Evolutionary conservation across 2,113 vertebrate genomes (phyloP).

Genomic region (Cairina moschata): DNA sequence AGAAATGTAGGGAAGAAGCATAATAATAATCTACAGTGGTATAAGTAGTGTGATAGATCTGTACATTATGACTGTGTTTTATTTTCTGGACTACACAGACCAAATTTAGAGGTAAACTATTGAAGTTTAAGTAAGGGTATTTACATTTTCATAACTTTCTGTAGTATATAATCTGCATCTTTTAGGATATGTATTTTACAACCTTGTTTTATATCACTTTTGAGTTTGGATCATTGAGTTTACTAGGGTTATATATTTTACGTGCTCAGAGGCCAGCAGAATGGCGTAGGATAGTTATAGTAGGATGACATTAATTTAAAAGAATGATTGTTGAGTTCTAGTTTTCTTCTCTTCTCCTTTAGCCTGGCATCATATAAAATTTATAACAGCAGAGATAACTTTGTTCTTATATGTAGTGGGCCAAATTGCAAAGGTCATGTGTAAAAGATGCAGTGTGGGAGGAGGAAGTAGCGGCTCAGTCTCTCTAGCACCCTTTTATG

Average conservation of each 20-base stretch:
- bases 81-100: neutral
- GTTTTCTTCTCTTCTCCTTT: neutral
- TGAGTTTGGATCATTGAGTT: neutral
- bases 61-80: neutral
- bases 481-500: neutral
- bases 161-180: neutral
- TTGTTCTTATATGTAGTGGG: neutral
- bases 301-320: neutral
- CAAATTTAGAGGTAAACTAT: neutral
- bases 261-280: neutral
- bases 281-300: neutral
- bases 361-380: neutral
- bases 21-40: neutral
- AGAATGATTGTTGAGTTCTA: neutral
- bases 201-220: neutral
- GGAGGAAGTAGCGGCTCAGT: neutral
- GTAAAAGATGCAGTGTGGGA: neutral
- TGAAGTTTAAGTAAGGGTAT: neutral
- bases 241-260: neutral
- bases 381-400: neutral
- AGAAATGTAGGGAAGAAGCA: neutral
- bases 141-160: neutral
- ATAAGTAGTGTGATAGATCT: neutral
- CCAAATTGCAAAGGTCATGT: neutral
- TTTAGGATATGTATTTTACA: neutral